These are phyloP conservation scores for Aythya baeri DNA, from an alignment of 2,113 vertebrate species.

Conservation along the genomic window DNA sequence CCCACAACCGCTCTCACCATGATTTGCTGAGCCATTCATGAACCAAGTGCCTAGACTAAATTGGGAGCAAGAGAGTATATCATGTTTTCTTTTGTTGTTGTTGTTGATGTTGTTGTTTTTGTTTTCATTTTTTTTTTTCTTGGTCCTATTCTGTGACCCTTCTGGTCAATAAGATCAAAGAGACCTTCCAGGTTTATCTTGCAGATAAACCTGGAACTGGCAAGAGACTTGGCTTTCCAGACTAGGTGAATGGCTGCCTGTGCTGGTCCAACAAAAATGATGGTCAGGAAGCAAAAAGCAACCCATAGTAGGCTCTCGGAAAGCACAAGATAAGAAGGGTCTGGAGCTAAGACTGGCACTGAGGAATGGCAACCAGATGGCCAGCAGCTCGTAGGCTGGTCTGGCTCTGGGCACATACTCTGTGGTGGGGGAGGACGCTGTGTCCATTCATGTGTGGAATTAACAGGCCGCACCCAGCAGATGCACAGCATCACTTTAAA, in stretches of 20 bases:
- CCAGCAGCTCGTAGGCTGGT: not conserved
- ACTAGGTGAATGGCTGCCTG: not conserved
- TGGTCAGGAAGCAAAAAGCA: not conserved
- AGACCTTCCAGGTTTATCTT: no score
- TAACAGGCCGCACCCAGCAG: accelerated
- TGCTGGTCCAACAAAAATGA: not conserved
- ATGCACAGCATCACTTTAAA: not conserved
- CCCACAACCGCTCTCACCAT: no score
- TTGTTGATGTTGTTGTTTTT: not conserved
- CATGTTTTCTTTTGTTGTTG: no score
- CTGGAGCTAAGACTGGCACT: accelerated
- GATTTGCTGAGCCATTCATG: not conserved
- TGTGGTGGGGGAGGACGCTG: accelerated
- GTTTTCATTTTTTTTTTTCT: not conserved
- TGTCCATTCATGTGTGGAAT: not conserved
- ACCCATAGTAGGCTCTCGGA: accelerated
- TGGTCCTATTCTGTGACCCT: not conserved
- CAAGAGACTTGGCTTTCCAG: not conserved
- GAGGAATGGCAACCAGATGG: not conserved
- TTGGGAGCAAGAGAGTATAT: not conserved
- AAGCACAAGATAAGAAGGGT: accelerated
- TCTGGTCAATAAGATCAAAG: not conserved
- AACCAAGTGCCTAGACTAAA: not conserved
- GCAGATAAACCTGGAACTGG: not conserved
- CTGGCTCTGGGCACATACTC: not conserved